phyloP scores from a whole-genome alignment of 1,140 invertebrate species.

The Caenorhabditis inopinata region DNA sequence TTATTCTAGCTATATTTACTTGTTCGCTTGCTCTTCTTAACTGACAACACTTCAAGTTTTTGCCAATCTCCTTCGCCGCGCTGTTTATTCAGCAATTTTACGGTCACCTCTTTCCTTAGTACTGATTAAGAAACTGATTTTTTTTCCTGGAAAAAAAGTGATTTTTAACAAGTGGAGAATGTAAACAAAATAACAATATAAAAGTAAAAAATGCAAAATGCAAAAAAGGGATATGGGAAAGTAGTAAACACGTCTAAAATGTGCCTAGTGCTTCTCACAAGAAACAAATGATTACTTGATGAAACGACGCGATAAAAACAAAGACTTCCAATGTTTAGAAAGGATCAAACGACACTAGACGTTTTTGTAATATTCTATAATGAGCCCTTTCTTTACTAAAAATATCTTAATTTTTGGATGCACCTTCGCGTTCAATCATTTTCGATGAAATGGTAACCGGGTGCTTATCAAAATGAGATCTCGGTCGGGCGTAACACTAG shows the following conservation, averaged over 20 bases:
- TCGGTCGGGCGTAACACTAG: conserved; percentile 8
- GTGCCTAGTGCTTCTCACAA: neutral
- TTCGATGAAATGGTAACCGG: conserved; percentile 12
- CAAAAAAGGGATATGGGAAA: neutral
- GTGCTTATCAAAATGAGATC: conserved; percentile 15
- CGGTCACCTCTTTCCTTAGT: neutral
- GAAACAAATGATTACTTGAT: conserved; percentile 33
- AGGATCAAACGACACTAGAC: neutral
- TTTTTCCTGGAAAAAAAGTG: too few relatives aligned
- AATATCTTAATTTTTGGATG: too few relatives aligned
- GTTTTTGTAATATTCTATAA: neutral
- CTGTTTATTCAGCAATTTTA: neutral
- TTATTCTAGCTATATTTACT: neutral
- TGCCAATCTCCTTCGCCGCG: neutral
- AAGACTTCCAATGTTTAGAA: neutral
- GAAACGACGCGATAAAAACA: neutral
- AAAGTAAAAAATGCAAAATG: too few relatives aligned
- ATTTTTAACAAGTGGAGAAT: too few relatives aligned
- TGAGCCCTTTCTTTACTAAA: too few relatives aligned
- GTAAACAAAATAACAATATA: too few relatives aligned
- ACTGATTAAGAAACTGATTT: too few relatives aligned
- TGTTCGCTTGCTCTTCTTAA: conserved; percentile 14
- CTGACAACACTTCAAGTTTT: conserved; percentile 22
- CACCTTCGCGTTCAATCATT: too few relatives aligned
- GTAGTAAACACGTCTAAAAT: neutral